Percentiles rank a stretch among this genome's conserved stretches.
These are phyloP conservation scores for Ciconia maguari DNA, from an alignment of 2,113 vertebrate species.

Conservation along the genomic window DNA sequence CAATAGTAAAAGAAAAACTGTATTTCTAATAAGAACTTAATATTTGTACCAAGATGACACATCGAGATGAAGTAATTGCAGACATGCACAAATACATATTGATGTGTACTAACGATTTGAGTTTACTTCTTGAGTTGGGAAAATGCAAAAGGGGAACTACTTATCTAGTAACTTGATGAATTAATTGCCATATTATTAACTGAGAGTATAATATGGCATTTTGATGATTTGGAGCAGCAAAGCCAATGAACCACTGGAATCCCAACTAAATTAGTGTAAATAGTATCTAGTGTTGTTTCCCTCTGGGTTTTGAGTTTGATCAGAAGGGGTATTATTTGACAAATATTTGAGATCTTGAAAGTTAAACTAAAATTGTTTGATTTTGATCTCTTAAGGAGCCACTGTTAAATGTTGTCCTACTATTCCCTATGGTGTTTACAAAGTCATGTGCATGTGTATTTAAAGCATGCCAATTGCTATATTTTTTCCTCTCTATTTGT, in stretches of 20 bases:
- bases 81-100: background rate
- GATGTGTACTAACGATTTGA: background rate
- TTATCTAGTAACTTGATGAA: background rate
- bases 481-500: background rate
- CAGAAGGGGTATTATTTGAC: background rate
- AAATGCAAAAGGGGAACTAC: background rate
- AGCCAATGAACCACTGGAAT: background rate
- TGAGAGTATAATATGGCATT: background rate
- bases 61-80: background rate
- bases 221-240: background rate
- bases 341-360: background rate
- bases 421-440: fast-evolving
- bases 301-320: background rate
- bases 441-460: background rate
- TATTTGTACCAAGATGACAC: background rate
- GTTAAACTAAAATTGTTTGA: background rate
- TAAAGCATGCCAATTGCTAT: background rate
- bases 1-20: background rate
- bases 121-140: background rate
- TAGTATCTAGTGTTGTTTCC: background rate
- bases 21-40: background rate
- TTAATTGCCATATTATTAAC: background rate
- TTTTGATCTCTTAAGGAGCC: background rate
- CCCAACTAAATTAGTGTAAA: background rate
- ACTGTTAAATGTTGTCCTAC: background rate